Evolutionary conservation across 2,888 invertebrate genomes (phyloP).

Genomic region (Cryptus viduatorius): DNA sequence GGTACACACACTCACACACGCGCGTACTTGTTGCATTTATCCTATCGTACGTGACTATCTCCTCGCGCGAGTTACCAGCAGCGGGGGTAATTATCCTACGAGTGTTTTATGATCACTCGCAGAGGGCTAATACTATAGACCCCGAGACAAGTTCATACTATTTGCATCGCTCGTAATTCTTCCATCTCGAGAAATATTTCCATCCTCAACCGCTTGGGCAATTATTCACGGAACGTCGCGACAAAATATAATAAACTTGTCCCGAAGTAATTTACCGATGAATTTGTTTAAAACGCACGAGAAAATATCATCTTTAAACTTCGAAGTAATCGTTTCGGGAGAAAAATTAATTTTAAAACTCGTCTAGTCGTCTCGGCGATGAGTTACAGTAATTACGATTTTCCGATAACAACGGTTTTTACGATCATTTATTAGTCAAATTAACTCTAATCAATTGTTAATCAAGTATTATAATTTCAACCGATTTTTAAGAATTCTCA

Average conservation of each 20-base stretch:
- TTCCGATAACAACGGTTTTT: too few species aligned
- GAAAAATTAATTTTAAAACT: too few species aligned
- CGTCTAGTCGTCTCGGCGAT: too few species aligned
- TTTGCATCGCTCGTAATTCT: constrained; percentile 52
- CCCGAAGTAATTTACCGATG: neutral
- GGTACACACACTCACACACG: constrained; percentile 25
- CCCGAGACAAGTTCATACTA: constrained; percentile 47
- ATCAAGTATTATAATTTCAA: too few species aligned
- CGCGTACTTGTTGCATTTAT: constrained; percentile 45
- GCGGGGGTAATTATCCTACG: constrained; percentile 58
- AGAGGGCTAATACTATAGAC: neutral
- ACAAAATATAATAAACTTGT: constrained; percentile 38
- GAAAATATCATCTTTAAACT: neutral
- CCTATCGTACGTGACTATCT: constrained; percentile 54
- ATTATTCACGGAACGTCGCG: constrained; percentile 51
- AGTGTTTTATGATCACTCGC: constrained; percentile 55
- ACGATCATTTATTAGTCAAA: too few species aligned
- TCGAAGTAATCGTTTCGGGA: neutral
- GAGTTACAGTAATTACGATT: too few species aligned
- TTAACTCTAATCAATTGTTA: too few species aligned
- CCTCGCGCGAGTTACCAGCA: constrained; percentile 50
- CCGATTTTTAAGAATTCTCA: too few species aligned
- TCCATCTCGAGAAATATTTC: constrained; percentile 14
- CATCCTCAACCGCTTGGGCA: constrained; percentile 15
- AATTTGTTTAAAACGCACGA: neutral